Conservation (phyloP, 2,797 vertebrate genomes). For the Paedocypris micromegethes region DNA sequence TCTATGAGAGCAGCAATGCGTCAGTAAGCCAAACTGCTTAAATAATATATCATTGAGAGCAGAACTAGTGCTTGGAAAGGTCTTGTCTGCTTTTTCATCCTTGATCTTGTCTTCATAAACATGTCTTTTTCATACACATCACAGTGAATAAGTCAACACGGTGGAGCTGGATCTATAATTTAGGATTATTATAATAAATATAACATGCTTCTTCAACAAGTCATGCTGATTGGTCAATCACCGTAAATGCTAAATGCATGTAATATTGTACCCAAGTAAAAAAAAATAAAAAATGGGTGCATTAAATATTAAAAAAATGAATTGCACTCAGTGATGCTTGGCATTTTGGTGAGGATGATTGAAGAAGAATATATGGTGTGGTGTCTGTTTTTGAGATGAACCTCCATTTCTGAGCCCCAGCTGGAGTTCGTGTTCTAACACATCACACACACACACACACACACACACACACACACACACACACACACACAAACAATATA, state of each 20-base stretch:
- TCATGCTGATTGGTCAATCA: neutral
- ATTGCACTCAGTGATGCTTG: slow-evolving; percentile 1
- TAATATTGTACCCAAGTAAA: neutral
- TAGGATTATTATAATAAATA: neutral
- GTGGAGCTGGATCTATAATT: neutral
- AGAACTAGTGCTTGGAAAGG: slow-evolving; percentile 10
- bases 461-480: slow-evolving; percentile 5
- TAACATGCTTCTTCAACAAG: neutral
- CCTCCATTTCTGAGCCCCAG: slow-evolving; percentile 34
- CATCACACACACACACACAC: slow-evolving; percentile 2
- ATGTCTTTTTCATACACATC: slow-evolving; percentile 1
- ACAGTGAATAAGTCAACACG: neutral
- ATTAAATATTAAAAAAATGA: slow-evolving; percentile 18
- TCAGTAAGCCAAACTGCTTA: slow-evolving; percentile 34
- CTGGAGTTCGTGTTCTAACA: slow-evolving; percentile 38
- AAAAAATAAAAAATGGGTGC: neutral
- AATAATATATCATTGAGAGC: slow-evolving; percentile 32
- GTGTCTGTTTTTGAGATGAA: slow-evolving; percentile 21
- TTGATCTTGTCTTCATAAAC: slow-evolving; percentile 22
- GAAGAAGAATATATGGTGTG: neutral
- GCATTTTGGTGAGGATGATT: no score
- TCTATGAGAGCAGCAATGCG: slow-evolving; percentile 11
- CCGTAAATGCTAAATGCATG: neutral
- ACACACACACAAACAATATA: neutral
- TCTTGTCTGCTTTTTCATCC: slow-evolving; percentile 1